These are phyloP conservation scores for Gulo gulo DNA, from an alignment of 2,113 vertebrate species.

Conservation along the genomic window DNA sequence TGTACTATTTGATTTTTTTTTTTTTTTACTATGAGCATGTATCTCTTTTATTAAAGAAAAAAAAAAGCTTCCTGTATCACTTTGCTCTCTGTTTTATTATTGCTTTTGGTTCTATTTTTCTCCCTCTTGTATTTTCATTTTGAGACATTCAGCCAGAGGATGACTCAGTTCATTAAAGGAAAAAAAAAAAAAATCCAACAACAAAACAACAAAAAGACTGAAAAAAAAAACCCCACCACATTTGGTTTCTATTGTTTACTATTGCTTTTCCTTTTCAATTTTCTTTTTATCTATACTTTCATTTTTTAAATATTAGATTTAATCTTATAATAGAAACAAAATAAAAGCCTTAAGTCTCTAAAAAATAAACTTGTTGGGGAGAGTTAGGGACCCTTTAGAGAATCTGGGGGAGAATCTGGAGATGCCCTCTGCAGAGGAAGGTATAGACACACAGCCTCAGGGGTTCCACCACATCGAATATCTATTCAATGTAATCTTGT, in stretches of 20 bases:
- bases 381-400: background rate
- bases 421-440: background rate
- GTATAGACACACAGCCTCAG: background rate
- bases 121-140: conserved; percentile 14
- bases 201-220: conserved; percentile 5
- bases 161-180: conserved; percentile 44
- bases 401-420: background rate
- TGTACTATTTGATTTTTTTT: background rate
- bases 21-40: background rate
- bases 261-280: conserved; percentile 19
- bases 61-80: background rate
- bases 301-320: conserved; percentile 11
- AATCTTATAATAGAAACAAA: conserved; percentile 38
- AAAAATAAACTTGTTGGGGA: background rate
- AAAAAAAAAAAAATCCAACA: background rate
- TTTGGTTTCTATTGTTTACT: background rate
- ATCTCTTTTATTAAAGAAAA: conserved; percentile 8
- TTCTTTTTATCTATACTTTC: background rate
- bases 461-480: background rate
- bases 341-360: background rate
- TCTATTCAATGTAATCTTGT: background rate
- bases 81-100: conserved; percentile 10
- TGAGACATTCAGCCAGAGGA: conserved; percentile 11
- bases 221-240: background rate
- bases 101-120: conserved; percentile 34